Evolutionary conservation across 2,113 vertebrate genomes (phyloP).

Genomic region (Gymnogyps californianus): DNA sequence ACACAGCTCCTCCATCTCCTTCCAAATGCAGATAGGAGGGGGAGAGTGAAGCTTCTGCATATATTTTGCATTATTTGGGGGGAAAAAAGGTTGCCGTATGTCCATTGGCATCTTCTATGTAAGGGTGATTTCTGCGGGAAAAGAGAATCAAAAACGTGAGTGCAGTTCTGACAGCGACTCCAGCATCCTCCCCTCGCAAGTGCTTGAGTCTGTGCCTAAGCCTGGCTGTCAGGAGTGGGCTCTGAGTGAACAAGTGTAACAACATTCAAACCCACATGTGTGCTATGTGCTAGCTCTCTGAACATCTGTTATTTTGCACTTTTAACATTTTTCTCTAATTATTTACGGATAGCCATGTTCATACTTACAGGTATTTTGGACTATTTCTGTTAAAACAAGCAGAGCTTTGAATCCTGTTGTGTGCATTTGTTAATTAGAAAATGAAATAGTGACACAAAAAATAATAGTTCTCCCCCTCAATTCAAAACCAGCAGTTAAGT

Average conservation of each 20-base stretch:
- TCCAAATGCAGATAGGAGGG: neutral
- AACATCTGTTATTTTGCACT: neutral
- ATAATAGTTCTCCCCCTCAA: neutral
- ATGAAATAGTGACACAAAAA: neutral
- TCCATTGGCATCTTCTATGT: neutral
- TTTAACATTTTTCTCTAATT: neutral
- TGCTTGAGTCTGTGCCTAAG: neutral
- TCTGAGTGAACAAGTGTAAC: neutral
- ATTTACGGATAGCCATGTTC: neutral
- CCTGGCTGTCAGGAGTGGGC: neutral
- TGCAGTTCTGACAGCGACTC: no score
- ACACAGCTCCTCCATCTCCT: neutral
- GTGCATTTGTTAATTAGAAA: neutral
- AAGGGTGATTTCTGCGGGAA: neutral
- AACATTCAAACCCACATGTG: rapidly evolving
- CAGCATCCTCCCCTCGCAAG: neutral
- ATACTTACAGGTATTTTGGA: neutral
- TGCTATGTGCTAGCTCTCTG: neutral
- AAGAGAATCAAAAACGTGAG: rapidly evolving
- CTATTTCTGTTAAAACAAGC: neutral
- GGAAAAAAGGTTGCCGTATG: rapidly evolving
- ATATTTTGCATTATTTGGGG: neutral
- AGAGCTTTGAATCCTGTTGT: neutral
- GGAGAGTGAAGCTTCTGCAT: neutral
- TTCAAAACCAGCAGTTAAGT: neutral